Evolutionary conservation across 1,140 invertebrate genomes (phyloP).

Genomic region (Limonius californicus): DNA sequence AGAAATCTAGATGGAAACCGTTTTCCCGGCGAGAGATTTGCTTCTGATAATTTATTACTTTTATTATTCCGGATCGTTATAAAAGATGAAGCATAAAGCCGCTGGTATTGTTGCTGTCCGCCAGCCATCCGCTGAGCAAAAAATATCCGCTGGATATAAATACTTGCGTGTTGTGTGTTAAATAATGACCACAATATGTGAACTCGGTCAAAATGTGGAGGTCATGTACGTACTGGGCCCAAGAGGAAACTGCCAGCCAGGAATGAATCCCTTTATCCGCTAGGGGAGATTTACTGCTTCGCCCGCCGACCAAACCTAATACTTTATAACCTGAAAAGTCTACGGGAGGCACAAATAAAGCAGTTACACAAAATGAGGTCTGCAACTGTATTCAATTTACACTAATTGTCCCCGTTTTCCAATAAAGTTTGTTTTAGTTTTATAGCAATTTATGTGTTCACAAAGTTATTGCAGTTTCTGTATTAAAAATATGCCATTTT

Average conservation of each 20-base stretch:
- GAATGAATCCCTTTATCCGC: conserved; percentile 13
- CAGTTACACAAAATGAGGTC: conserved; percentile 5
- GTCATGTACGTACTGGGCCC: conserved; percentile 10
- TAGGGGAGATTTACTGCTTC: conserved; percentile 6
- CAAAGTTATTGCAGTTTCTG: too few relatives aligned
- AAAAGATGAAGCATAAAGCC: too few relatives aligned
- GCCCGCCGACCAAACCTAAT: not conserved
- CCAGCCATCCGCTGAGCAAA: not conserved
- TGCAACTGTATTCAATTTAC: not conserved
- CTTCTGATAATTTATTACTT: too few relatives aligned
- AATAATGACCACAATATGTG: conserved; percentile 11
- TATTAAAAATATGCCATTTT: too few relatives aligned
- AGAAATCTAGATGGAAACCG: too few relatives aligned
- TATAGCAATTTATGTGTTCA: too few relatives aligned
- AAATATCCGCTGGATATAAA: not conserved
- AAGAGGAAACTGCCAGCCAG: conserved; percentile 6
- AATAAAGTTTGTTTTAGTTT: too few relatives aligned
- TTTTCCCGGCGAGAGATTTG: too few relatives aligned
- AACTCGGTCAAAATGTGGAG: conserved; percentile 2
- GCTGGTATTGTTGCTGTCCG: too few relatives aligned
- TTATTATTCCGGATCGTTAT: too few relatives aligned
- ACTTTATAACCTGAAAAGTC: conserved; percentile 9
- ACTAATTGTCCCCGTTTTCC: not conserved
- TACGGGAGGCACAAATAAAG: not conserved
- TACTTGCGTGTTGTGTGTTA: not conserved